Evolutionary conservation across 1,140 invertebrate genomes (phyloP).

Genomic region (Dreissena polymorpha): DNA sequence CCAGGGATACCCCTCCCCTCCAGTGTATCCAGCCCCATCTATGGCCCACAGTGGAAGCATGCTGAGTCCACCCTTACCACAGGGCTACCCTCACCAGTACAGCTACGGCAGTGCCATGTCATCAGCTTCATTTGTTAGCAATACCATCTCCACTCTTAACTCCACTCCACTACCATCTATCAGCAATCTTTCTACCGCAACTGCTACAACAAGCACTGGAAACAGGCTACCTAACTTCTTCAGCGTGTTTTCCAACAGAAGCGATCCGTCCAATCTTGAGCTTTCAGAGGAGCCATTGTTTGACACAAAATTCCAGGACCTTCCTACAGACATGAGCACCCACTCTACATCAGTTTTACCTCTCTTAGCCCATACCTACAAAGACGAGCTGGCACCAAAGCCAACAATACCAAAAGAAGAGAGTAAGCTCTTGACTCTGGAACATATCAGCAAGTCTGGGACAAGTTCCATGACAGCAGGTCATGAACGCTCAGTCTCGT

Average conservation of each 20-base stretch:
- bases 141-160: background rate
- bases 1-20: background rate
- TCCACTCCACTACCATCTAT: background rate
- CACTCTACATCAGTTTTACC: background rate
- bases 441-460: background rate
- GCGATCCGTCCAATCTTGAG: constrained; percentile 14
- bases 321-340: constrained; percentile 23
- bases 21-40: background rate
- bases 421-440: background rate
- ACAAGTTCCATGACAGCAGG: background rate
- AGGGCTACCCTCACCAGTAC: background rate
- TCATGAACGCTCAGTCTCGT: background rate
- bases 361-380: too few species aligned
- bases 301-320: constrained; percentile 16
- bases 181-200: background rate
- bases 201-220: constrained; percentile 16
- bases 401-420: background rate
- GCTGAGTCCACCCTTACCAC: background rate
- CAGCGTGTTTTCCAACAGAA: constrained; percentile 40
- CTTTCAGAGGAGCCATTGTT: constrained; percentile 4
- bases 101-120: background rate
- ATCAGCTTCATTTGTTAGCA: too few species aligned
- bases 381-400: background rate
- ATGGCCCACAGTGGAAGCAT: background rate
- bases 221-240: constrained; percentile 47